These are phyloP conservation scores for Patella pellucida DNA, from an alignment of 2,888 invertebrate species.

Conservation along the genomic window DNA sequence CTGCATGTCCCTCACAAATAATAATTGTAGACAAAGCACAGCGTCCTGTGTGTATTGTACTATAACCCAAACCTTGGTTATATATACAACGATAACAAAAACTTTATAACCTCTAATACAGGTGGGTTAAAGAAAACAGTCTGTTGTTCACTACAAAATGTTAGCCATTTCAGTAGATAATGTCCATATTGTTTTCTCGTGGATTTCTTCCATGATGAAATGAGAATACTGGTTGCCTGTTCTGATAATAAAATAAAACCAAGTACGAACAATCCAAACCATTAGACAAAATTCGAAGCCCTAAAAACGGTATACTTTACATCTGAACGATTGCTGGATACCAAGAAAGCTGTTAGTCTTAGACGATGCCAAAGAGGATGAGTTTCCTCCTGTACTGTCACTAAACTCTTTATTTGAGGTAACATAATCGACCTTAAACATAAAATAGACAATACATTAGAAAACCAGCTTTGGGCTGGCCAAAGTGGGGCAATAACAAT, in stretches of 20 bases:
- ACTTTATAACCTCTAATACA: slow-evolving; percentile 23
- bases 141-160: slow-evolving; percentile 29
- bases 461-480: slow-evolving; percentile 37
- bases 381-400: slow-evolving; percentile 14
- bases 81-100: slow-evolving; percentile 22
- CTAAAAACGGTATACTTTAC: too few relatives aligned
- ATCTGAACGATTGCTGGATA: slow-evolving; percentile 29
- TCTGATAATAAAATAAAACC: too few relatives aligned
- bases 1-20: background rate
- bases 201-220: slow-evolving; percentile 33
- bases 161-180: slow-evolving; percentile 28
- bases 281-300: too few relatives aligned
- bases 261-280: too few relatives aligned
- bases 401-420: slow-evolving; percentile 11
- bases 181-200: slow-evolving; percentile 31
- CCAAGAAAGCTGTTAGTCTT: slow-evolving; percentile 27
- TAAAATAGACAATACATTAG: slow-evolving; percentile 19
- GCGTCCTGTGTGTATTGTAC: slow-evolving; percentile 30
- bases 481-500: slow-evolving; percentile 34
- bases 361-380: slow-evolving; percentile 21
- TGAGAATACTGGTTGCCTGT: slow-evolving; percentile 26
- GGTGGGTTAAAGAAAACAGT: slow-evolving; percentile 32
- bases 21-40: slow-evolving; percentile 10
- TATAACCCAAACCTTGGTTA: slow-evolving; percentile 27
- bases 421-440: slow-evolving; percentile 18